Evolutionary conservation across 2,113 vertebrate genomes (phyloP).

Genomic region (Antigone vipio): DNA sequence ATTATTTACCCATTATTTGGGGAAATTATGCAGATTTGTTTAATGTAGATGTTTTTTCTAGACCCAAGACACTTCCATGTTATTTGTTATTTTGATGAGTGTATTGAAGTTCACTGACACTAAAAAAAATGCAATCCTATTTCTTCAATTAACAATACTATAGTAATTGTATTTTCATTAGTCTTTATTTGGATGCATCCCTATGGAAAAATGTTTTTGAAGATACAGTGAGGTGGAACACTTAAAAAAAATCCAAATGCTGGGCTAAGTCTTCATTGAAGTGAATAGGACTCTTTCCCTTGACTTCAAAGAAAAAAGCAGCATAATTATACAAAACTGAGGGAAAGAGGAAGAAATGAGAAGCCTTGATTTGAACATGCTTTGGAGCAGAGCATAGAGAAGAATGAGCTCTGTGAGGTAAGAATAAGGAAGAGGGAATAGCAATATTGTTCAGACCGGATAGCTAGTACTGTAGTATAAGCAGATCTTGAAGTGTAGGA

Average conservation of each 20-base stretch:
- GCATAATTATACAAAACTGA: not conserved
- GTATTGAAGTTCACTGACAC: not conserved
- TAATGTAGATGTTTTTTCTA: not conserved
- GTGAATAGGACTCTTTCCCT: not conserved
- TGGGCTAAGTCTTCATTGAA: not conserved
- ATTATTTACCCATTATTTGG: not conserved
- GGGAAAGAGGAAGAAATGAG: not conserved
- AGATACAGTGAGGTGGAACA: not conserved
- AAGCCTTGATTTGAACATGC: not conserved
- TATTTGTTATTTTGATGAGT: not conserved
- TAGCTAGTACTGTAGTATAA: not conserved
- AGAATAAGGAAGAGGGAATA: not conserved
- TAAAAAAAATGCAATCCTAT: not conserved
- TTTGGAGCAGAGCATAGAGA: not conserved
- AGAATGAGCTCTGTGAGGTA: not conserved
- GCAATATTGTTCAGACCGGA: not conserved
- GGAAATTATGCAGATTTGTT: not conserved
- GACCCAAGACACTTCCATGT: not conserved
- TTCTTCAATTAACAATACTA: not conserved
- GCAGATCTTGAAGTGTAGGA: not conserved
- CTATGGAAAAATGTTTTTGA: not conserved
- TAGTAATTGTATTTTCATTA: not conserved
- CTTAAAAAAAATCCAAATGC: not conserved
- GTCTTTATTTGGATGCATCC: not conserved
- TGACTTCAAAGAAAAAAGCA: not conserved